Percentiles rank a stretch among this genome's conserved stretches.
Evolutionary conservation across 2,888 invertebrate species (phyloP).

Genomic region (Omphaloscelis lunosa): DNA sequence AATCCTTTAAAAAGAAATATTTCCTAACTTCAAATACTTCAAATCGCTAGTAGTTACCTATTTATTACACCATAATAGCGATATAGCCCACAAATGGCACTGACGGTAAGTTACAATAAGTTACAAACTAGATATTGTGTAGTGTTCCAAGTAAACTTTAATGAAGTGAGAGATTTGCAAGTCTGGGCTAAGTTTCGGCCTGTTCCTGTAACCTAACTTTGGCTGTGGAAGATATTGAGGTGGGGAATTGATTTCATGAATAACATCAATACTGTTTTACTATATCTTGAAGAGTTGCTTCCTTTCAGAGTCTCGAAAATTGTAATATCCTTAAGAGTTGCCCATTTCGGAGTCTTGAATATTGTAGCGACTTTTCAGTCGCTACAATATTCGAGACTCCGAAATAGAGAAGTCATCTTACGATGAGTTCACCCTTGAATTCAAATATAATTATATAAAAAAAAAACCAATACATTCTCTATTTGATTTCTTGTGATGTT

Average conservation of each 20-base stretch:
- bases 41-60: too few species aligned
- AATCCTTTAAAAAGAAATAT: too few species aligned
- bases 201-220: slow-evolving; percentile 40
- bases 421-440: too few species aligned
- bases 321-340: too few species aligned
- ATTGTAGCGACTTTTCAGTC: neutral
- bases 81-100: slow-evolving; percentile 23
- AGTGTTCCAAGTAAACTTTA: slow-evolving; percentile 34
- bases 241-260: slow-evolving; percentile 13
- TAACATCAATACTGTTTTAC: neutral
- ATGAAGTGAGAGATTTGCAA: slow-evolving; percentile 33
- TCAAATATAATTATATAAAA: too few species aligned
- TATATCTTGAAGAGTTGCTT: neutral
- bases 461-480: too few species aligned
- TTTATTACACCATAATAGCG: neutral
- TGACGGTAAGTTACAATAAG: slow-evolving; percentile 14
- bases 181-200: slow-evolving; percentile 23
- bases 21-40: too few species aligned
- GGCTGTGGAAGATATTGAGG: neutral
- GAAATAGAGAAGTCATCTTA: too few species aligned
- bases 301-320: too few species aligned
- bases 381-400: too few species aligned
- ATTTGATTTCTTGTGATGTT: neutral
- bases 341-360: too few species aligned
- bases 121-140: slow-evolving; percentile 39